Evolutionary conservation across 2,113 vertebrate genomes (phyloP).

Genomic region (Nerophis ophidion): DNA sequence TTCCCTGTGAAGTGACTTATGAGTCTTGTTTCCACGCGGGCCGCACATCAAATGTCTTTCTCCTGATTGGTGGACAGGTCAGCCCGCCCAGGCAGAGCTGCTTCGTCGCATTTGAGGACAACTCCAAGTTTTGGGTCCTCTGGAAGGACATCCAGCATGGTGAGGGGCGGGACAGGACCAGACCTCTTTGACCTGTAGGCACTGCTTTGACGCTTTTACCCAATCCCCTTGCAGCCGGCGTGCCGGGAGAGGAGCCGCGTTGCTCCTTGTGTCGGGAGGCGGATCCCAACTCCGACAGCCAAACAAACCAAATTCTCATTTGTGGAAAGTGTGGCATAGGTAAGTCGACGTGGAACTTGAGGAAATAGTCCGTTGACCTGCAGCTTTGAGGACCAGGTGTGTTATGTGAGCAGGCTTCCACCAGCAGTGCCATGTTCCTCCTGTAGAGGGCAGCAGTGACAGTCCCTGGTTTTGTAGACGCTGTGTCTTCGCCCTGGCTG

Average conservation of each 20-base stretch:
- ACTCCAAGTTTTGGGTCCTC: constrained; percentile 96
- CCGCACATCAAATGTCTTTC: background rate
- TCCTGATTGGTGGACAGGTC: constrained; percentile 69
- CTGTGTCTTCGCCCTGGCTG: constrained; percentile 89
- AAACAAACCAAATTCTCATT: constrained; percentile 80
- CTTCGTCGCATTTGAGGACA: constrained; percentile 93
- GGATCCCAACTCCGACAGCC: constrained; percentile 69
- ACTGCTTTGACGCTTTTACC: background rate
- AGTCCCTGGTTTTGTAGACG: constrained; percentile 91
- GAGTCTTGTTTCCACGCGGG: background rate
- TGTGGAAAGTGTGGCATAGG: constrained; percentile 95
- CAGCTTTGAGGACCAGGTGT: background rate
- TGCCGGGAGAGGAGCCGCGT: constrained; percentile 88
- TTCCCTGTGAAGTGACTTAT: background rate
- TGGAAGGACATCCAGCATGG: constrained; percentile 79
- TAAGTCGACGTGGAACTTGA: constrained; percentile 59
- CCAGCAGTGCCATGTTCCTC: constrained; percentile 90
- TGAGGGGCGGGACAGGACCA: constrained; percentile 39
- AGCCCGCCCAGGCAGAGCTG: constrained; percentile 90
- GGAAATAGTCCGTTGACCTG: background rate
- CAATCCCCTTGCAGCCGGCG: constrained; percentile 73
- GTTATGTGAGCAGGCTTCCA: constrained; percentile 79
- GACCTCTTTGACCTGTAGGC: background rate
- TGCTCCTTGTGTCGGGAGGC: constrained; percentile 83
- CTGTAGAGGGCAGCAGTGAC: constrained; percentile 67